These are phyloP conservation scores for Polydrusus pterygomalis DNA, from an alignment of 2,888 invertebrate genomes.

Conservation along the genomic window DNA sequence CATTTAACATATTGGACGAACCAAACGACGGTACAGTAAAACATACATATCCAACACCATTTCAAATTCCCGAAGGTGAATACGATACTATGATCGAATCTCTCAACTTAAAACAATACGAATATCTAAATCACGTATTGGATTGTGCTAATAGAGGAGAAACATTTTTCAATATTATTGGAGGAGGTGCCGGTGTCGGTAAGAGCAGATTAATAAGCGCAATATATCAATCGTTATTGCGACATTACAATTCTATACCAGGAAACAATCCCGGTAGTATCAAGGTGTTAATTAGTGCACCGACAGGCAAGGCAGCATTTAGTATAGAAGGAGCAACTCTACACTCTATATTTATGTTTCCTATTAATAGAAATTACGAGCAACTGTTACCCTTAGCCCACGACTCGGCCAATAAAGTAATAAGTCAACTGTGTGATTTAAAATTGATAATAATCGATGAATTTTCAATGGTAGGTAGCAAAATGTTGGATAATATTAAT, in stretches of 20 bases:
- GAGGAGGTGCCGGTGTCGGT: conserved; percentile 22
- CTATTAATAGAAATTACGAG: conserved; percentile 8
- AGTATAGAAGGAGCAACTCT: conserved; percentile 35
- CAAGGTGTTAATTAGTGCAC: conserved; percentile 38
- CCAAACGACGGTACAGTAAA: neutral
- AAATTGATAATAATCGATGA: conserved; percentile 42
- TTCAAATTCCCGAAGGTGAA: conserved; percentile 13
- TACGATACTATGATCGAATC: neutral
- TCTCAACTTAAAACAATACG: conserved; percentile 27
- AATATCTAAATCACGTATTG: conserved; percentile 25
- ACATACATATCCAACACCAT: neutral
- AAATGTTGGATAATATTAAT: conserved; percentile 11
- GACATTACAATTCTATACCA: conserved; percentile 33
- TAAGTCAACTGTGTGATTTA: conserved; percentile 18
- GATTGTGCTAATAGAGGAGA: conserved; percentile 1
- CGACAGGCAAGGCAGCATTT: conserved; percentile 49
- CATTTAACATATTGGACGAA: neutral
- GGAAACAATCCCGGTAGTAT: conserved; percentile 37
- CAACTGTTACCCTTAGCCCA: conserved; percentile 17
- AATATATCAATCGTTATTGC: conserved; percentile 16
- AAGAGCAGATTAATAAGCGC: conserved; percentile 31
- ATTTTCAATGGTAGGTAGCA: conserved; percentile 39
- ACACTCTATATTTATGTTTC: conserved; percentile 39
- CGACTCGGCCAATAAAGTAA: conserved; percentile 4
- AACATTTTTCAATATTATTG: no score